These are phyloP conservation scores for Callaeas wilsoni DNA, from an alignment of 2,113 vertebrate species.

Conservation along the genomic window DNA sequence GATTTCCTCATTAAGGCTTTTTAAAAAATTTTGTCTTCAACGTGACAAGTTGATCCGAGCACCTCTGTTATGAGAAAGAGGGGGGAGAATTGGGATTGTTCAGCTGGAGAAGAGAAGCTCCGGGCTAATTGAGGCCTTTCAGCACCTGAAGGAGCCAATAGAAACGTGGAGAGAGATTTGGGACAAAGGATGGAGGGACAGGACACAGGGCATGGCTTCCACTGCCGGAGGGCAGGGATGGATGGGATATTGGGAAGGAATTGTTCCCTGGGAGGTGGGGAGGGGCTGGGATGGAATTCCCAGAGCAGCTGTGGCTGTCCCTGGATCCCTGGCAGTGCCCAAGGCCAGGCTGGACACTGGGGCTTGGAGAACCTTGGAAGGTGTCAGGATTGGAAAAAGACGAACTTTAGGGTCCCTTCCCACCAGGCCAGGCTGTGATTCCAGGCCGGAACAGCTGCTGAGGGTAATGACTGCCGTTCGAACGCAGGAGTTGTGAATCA, in stretches of 20 bases:
- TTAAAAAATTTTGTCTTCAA: neutral
- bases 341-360: neutral
- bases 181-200: neutral
- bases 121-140: neutral
- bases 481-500: conserved; percentile 32
- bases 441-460: neutral
- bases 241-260: neutral
- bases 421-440: neutral
- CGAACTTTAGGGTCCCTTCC: neutral
- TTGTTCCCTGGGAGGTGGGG: neutral
- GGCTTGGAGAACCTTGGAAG: neutral
- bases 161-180: neutral
- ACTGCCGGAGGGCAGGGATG: accelerated
- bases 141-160: neutral
- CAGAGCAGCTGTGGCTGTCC: neutral
- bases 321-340: neutral
- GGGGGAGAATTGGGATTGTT: neutral
- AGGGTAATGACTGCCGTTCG: neutral
- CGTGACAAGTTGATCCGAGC: neutral
- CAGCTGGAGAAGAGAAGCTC: neutral
- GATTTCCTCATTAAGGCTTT: neutral
- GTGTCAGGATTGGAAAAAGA: neutral
- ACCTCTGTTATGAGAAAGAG: neutral
- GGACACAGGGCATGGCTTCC: neutral
- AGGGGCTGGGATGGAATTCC: neutral